phyloP scores from a whole-genome alignment of 2,797 vertebrate genomes.

The Arremon brunneinucha region DNA sequence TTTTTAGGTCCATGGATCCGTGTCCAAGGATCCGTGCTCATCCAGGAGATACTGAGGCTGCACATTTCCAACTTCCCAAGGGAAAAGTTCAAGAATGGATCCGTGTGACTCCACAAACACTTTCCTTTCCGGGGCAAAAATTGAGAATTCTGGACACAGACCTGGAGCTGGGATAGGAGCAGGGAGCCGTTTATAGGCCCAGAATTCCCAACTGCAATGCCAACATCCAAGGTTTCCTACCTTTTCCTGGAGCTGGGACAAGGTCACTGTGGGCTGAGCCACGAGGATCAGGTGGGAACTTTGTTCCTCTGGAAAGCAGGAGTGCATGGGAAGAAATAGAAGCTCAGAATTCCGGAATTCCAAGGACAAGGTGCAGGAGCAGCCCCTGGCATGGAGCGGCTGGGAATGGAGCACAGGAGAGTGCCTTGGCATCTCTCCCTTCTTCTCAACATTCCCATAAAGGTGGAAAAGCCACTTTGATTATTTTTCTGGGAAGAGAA shows the following conservation, averaged over 20 bases:
- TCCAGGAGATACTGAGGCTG: rapidly evolving
- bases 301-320: not conserved
- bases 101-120: not conserved
- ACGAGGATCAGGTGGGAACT: not conserved
- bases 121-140: not conserved
- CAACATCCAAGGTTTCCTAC: not conserved
- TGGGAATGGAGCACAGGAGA: not conserved
- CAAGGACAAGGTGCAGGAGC: not conserved
- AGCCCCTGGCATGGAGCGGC: rapidly evolving
- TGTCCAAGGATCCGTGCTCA: not conserved
- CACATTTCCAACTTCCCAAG: not conserved
- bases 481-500: not conserved
- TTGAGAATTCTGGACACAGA: not conserved
- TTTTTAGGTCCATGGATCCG: rapidly evolving
- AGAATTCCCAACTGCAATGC: not conserved
- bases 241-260: not conserved
- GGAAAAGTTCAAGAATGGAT: not conserved
- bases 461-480: not conserved
- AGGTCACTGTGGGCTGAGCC: rapidly evolving
- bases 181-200: not conserved
- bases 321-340: not conserved
- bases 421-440: rapidly evolving
- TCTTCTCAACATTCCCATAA: not conserved
- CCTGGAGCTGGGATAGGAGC: not conserved
- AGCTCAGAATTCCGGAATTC: not conserved